These are phyloP conservation scores for Drosophila cardini DNA, from an alignment of 1,140 invertebrate species.

Conservation along the genomic window DNA sequence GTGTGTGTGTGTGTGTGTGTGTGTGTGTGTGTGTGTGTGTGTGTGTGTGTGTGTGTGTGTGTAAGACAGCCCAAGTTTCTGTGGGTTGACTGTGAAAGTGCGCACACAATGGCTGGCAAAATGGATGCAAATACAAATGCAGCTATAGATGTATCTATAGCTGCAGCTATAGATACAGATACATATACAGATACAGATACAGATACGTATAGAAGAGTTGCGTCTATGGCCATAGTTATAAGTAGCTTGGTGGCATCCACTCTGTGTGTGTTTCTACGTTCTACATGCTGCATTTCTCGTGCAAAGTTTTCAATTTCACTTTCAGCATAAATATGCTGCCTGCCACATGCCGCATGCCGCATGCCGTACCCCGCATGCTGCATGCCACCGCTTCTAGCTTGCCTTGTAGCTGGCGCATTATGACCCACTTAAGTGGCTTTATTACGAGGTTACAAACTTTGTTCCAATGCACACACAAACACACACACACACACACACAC, in stretches of 20 bases:
- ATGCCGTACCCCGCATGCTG: constrained; percentile 28
- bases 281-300: constrained; percentile 58
- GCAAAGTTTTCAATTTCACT: constrained; percentile 81
- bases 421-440: constrained; percentile 84
- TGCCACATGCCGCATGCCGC: constrained; percentile 50
- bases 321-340: constrained; percentile 77
- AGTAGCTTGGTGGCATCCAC: constrained; percentile 15
- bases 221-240: constrained; percentile 17
- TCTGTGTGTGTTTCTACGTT: not conserved
- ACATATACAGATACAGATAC: constrained; percentile 22
- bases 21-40: constrained; percentile 3
- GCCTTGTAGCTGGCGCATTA: constrained; percentile 59
- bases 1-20: constrained; percentile 30
- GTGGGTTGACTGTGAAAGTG: constrained; percentile 72
- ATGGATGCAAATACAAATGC: constrained; percentile 12
- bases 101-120: constrained; percentile 34
- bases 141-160: constrained; percentile 19
- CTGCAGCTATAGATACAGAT: constrained; percentile 3
- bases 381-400: not conserved
- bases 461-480: constrained; percentile 20
- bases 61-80: constrained; percentile 66
- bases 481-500: constrained; percentile 18
- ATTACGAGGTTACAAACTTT: constrained; percentile 83
- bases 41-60: constrained; percentile 34
- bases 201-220: not conserved